Conservation (phyloP, 2,888 invertebrate species). For the Cantharis lateralis region DNA sequence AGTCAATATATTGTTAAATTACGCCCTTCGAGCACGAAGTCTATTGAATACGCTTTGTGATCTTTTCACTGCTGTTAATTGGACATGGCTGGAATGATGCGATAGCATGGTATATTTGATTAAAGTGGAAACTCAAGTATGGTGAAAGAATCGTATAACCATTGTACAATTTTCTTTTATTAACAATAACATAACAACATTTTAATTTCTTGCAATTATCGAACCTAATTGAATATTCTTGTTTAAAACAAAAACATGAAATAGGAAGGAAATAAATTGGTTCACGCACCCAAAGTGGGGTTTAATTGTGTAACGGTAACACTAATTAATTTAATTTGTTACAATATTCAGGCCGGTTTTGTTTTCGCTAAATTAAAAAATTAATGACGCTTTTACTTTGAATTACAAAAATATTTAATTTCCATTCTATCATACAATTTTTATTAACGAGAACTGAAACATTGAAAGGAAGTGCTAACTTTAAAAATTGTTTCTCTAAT, state of each 20-base stretch:
- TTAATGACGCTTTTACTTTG: not conserved
- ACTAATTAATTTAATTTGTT: not conserved
- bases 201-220: not conserved
- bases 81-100: not conserved
- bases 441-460: not conserved
- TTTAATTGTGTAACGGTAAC: not conserved
- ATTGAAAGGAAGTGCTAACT: not conserved
- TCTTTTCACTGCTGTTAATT: constrained; percentile 1
- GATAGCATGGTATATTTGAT: not conserved
- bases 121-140: not conserved
- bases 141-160: not conserved
- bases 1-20: not conserved
- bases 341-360: not conserved
- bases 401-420: not conserved
- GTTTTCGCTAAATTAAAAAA: not conserved
- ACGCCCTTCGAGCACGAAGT: not conserved
- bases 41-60: not conserved
- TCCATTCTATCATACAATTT: not conserved
- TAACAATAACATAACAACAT: not conserved
- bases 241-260: not conserved
- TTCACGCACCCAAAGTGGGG: not conserved
- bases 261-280: not conserved
- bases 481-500: not conserved
- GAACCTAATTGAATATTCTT: not conserved
- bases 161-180: not conserved